Base-by-base conservation (phyloP, 2,888 invertebrate species). In the Lithophane semibrunnea region DNA sequence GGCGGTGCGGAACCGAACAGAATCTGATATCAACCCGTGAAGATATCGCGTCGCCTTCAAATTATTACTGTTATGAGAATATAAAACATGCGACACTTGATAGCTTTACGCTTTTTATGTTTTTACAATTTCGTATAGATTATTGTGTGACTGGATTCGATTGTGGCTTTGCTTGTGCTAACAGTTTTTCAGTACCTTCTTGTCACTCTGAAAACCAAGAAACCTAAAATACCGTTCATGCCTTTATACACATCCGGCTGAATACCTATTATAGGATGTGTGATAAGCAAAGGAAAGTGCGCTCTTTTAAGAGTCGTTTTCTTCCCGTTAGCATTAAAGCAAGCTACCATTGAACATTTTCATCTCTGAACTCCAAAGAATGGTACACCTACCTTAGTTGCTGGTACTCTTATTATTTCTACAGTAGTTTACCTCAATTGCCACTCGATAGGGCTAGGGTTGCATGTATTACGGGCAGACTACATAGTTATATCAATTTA, bases 1-100 rank as follows among this genome's bases (percentile, higher is more conserved):
- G 82, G 74, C 71, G 75, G 77, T 78, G 77, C 80, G 79, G 70
- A 79, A 82, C 76, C 75, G 80, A 72, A 80, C 82, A 82, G 82
- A 86, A 84, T 82, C 73, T 65, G 79, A 77, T 82, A 84, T 52
- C 82, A 66, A 63, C 49, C 58, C 86, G 83, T 86, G 83, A 80
- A 85, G 85, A 85, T 85, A 85, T 76, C 67, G 75, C 66, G 18
- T 69, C 71, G 61, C 71, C 65, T 69, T 69, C 69, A 16, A 80
- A 58, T 69, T 69, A 65, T 71, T 78, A 68, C 72, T 72, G 72
- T 75, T 54, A 54, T n/a, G 66, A 61, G 49, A 79, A 83, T 80
- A 80, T 83, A 66, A 83, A 80, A 83, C 77, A 77, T 73, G 74
- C 76, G 66, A 63, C 70, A 66, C 64, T 74, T 79, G 77, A 86